phyloP scores from a whole-genome alignment of 2,797 vertebrate species.

The Podarcis lilfordi region DNA sequence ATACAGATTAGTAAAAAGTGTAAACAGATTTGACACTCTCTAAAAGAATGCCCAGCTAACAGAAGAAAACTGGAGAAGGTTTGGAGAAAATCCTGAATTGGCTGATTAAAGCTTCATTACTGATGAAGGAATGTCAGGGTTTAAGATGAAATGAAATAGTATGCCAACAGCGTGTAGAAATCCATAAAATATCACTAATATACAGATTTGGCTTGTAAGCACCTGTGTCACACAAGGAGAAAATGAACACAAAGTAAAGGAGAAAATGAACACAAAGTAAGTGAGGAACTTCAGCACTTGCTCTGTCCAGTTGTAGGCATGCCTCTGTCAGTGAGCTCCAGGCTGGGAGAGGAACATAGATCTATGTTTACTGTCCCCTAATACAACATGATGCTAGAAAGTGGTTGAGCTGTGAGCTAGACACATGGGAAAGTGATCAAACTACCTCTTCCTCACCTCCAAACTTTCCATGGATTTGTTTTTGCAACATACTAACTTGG shows the following conservation, averaged over 20 bases:
- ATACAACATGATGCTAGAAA: not conserved
- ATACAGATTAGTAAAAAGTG: constrained; percentile 54
- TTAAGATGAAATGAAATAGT: not conserved
- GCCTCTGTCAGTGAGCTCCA: not conserved
- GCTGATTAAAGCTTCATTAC: not conserved
- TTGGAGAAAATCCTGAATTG: constrained; percentile 11
- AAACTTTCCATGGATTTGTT: not conserved
- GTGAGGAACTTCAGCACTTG: not conserved
- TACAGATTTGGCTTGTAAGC: not conserved
- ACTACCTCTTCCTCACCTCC: not conserved
- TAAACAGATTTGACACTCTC: constrained; percentile 33
- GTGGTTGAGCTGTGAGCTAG: not conserved
- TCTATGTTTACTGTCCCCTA: not conserved
- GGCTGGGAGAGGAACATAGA: too few relatives aligned
- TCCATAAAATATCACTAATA: not conserved
- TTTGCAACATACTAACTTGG: not conserved
- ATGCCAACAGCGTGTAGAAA: not conserved
- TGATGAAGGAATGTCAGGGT: constrained; percentile 3
- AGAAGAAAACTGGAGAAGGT: not conserved
- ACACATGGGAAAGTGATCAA: too few relatives aligned
- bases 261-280: not conserved
- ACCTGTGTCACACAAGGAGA: not conserved
- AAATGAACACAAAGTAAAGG: not conserved
- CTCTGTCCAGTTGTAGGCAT: too few relatives aligned
- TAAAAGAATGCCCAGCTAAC: constrained; percentile 22